Evolutionary conservation across 2,797 vertebrate genomes (phyloP).

Genomic region (Manis crassicaudata): DNA sequence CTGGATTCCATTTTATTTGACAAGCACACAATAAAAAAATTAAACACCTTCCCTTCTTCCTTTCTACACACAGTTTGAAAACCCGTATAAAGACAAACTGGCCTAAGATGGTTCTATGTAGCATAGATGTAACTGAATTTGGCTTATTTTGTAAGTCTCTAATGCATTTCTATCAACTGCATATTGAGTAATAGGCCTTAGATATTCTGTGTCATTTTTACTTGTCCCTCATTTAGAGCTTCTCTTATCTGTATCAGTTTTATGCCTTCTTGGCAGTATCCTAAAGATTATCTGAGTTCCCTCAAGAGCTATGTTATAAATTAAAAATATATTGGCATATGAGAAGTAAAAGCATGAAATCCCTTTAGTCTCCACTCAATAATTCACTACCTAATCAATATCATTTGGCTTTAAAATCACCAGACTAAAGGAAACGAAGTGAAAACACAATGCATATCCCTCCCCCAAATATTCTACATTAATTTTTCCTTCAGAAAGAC

Average conservation of each 20-base stretch:
- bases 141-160: background rate
- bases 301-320: slow-evolving; percentile 55
- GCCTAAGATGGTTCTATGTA: slow-evolving; percentile 11
- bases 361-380: slow-evolving; percentile 26
- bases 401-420: background rate
- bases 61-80: slow-evolving; percentile 55
- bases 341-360: slow-evolving; percentile 31
- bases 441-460: background rate
- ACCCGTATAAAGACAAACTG: background rate
- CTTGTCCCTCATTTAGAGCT: background rate
- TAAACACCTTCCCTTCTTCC: background rate
- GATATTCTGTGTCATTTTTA: background rate
- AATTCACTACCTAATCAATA: slow-evolving; percentile 51
- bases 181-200: background rate
- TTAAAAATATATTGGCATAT: slow-evolving; percentile 34
- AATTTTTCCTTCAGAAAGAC: slow-evolving; percentile 40
- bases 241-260: background rate
- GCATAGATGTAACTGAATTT: slow-evolving; percentile 48
- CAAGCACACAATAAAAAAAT: background rate
- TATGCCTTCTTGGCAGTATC: background rate
- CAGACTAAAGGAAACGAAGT: slow-evolving; percentile 19
- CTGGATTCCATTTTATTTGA: slow-evolving; percentile 55
- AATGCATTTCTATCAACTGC: background rate
- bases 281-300: slow-evolving; percentile 22
- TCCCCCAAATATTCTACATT: background rate